Evolutionary conservation across 1,140 invertebrate species (phyloP).

Genomic region (Camponotus floridanus): DNA sequence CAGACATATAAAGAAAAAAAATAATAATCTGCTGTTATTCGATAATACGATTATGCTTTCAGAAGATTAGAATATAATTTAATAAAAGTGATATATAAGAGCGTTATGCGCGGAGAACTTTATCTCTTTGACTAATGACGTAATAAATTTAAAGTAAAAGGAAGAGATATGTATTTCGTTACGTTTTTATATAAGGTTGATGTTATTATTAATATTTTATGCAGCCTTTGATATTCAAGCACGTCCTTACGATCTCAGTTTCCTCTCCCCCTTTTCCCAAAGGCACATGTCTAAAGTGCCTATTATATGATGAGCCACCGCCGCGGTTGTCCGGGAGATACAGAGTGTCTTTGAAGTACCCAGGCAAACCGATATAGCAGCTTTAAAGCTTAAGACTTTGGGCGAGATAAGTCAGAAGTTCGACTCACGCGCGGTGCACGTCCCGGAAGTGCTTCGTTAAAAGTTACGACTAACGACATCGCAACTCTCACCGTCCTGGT

Average conservation of each 20-base stretch:
- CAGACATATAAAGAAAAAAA: neutral
- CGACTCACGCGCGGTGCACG: constrained; percentile 48
- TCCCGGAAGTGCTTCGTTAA: constrained; percentile 55
- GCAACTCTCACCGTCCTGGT: constrained; percentile 42
- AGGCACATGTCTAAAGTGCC: constrained; percentile 54
- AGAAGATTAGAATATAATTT: neutral
- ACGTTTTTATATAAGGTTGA: constrained; percentile 19
- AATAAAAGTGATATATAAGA: neutral
- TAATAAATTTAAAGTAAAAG: constrained; percentile 8
- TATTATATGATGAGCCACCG: constrained; percentile 51
- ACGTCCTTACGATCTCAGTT: constrained; percentile 20
- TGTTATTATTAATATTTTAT: constrained; percentile 31
- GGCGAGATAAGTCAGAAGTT: constrained; percentile 61
- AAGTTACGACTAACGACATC: constrained; percentile 54
- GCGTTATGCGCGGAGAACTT: neutral
- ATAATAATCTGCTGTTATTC: neutral
- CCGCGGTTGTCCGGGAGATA: constrained; percentile 50
- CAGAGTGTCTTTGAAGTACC: constrained; percentile 57
- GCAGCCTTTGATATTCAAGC: constrained; percentile 40
- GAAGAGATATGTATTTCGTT: neutral
- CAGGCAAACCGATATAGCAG: constrained; percentile 44
- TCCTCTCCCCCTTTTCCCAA: neutral
- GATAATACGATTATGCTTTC: neutral
- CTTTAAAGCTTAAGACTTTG: constrained; percentile 61
- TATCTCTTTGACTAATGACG: neutral